Base-by-base conservation (phyloP, 2,797 vertebrate genomes). In the Semaprochilodus insignis region DNA sequence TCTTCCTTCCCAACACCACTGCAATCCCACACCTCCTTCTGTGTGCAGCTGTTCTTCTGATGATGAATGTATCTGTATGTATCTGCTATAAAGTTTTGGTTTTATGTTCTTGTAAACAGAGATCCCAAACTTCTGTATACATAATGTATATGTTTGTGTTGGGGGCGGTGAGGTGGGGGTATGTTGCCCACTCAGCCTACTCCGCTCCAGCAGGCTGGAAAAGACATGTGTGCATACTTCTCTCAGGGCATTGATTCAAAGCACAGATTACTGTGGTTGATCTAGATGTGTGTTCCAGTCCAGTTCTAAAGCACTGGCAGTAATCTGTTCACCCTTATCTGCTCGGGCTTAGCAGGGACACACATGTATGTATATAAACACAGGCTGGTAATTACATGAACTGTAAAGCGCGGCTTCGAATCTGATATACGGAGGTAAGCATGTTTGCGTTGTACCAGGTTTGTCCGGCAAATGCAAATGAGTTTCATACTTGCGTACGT, bases 301-400 rank as follows among this genome's bases (percentile, higher is more conserved):
- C 79, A 81, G 60, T 67, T 78, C 80, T 70, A 63, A 83, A 80
- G 72, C 73, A 82, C 77, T 74, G 27, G 1, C 40, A 72, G 70
- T 85, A 83, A 85, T 82, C 77, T 80, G 66, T 67, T 77, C 55
- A n/a, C 10, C 62, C 74, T 76, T 78, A 81, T 85, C 80, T 85
- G 76, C 51, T 80, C 67, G 57, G 54, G 34, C 72, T 80, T 65
- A 27, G 59, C 23, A 23, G 52, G 52, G 7, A 65, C 62, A 80
- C 71, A 80, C 77, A 70, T 59, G 59, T 34, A 73, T 57, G 59
- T 51, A 73, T 73, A 83, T 60, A 77, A 44, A 78, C 59, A 83
- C 52, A 69, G 66, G 6, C 3, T 6, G 17, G 31, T 19, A 66
- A 13, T 34, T 16, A 31, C 17, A 36, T 5, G 25, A 27, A 27